Base-by-base conservation (phyloP, 2,888 invertebrate species). In the Ashinkailepas kermadecensis region DNA sequence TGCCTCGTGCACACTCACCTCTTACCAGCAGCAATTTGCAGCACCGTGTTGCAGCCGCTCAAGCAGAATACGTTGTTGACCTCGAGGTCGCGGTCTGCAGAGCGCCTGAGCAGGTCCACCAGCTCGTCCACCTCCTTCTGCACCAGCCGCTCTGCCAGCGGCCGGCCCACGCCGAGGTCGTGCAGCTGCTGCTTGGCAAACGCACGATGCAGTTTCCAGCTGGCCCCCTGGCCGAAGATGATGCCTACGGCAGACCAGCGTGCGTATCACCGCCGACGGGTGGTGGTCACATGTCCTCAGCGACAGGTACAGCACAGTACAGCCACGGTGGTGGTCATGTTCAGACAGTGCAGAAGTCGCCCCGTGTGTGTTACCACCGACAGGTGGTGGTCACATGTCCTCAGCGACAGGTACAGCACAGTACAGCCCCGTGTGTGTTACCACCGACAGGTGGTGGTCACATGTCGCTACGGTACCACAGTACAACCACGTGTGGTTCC, bases 111-210 rank as follows among this genome's bases (percentile, higher is more conserved):
- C 54, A 9, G 15, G 18, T 9, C 23, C 54, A 74, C 74, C 54
- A 74, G 74, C 18, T 10, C 54, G 39, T 15, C 74, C 74, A 74
- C 54, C 54, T 74, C 74, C 18, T 10, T 9, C 25, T 54, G 74
- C 15, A 74, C 54, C 8, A 74, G 74, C 7, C 8, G 1, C 74
- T 74, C 74, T 39, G 54, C 39, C 2, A 39, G 74, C 54, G 74
- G 54, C 54, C 21, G 74, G 18, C 74, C 74, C 15, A 74, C 8
- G 54, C 74, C 74, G 54, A 54, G 74, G 74, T 39, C 54, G 21
- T 74, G 74, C 54, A 74, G 54, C 74, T 74, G 74, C 54, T 74
- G 74, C 74, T 54, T n/a, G 23, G 74, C 74, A 13, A 74, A 74
- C 74, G 54, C 54, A 1, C 74, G 39, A 18, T 74, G 74, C 74